A percentile compares a stretch with the other conserved stretches of the same genome.
Conservation (phyloP, 2,797 vertebrate species). For the Atherinosoma microstoma region DNA sequence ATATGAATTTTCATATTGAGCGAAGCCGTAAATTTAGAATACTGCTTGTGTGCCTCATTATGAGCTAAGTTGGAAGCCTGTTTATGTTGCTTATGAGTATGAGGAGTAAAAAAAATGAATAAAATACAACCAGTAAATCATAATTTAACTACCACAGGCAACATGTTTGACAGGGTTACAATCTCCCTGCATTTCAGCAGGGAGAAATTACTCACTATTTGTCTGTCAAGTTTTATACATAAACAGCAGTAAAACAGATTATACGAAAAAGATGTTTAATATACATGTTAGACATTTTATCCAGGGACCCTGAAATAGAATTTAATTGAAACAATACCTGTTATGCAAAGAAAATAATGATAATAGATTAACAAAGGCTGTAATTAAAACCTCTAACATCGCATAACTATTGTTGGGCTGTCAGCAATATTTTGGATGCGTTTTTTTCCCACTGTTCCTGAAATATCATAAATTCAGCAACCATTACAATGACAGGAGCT, state of each 20-base stretch:
- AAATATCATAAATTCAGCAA: no score
- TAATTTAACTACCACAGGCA: background rate
- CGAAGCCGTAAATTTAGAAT: background rate
- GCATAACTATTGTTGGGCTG: background rate
- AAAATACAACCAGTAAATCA: background rate
- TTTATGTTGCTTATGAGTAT: slow-evolving; percentile 1
- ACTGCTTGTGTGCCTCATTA: slow-evolving; percentile 6
- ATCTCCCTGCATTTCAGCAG: background rate
- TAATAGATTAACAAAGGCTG: no score
- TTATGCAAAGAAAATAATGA: no score
- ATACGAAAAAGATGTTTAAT: background rate
- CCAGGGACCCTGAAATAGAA: no score
- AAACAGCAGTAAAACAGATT: background rate
- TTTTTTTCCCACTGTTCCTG: no score
- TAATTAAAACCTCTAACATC: no score
- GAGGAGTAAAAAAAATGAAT: background rate
- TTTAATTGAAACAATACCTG: no score
- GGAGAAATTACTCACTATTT: background rate
- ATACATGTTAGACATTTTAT: no score
- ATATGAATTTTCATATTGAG: slow-evolving; percentile 2
- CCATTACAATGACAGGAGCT: no score
- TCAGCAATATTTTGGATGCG: background rate
- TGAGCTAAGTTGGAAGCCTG: slow-evolving; percentile 5
- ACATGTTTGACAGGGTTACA: background rate
- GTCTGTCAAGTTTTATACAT: background rate